Conservation (phyloP, 2,888 invertebrate genomes). For the Diarsia rubi region DNA sequence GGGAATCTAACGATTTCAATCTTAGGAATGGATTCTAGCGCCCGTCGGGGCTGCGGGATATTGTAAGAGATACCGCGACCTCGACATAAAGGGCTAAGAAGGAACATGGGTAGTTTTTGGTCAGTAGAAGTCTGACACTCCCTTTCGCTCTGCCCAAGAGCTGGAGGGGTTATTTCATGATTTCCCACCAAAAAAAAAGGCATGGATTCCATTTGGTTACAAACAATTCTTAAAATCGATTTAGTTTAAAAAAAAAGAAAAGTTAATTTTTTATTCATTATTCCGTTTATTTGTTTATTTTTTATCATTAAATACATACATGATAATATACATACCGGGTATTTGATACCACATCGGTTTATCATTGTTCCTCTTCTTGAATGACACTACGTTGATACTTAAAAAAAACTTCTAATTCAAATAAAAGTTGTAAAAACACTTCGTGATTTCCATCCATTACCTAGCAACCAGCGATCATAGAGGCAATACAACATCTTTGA, state of each 20-base stretch:
- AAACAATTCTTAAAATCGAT: not conserved
- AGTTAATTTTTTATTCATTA: too few species aligned
- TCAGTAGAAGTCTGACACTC: too few species aligned
- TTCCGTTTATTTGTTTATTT: not conserved
- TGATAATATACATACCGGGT: not conserved
- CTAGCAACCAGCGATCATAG: conserved; percentile 5
- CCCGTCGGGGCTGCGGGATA: too few species aligned
- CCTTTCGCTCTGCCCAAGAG: too few species aligned
- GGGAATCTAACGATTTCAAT: not conserved
- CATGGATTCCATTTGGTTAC: not conserved
- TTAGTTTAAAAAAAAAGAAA: too few species aligned
- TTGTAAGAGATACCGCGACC: too few species aligned
- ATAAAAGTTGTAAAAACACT: conserved; percentile 3
- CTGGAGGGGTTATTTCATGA: too few species aligned
- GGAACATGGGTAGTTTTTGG: too few species aligned
- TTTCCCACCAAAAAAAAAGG: too few species aligned
- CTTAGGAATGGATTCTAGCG: too few species aligned
- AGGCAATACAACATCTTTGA: conserved; percentile 48
- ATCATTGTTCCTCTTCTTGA: not conserved
- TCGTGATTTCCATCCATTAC: conserved; percentile 33
- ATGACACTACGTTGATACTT: not conserved
- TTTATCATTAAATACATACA: not conserved
- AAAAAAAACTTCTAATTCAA: not conserved
- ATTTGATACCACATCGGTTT: not conserved
- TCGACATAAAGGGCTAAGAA: too few species aligned